Evolutionary conservation across 2,797 vertebrate genomes (phyloP).

Genomic region (Gambelia wislizenii): DNA sequence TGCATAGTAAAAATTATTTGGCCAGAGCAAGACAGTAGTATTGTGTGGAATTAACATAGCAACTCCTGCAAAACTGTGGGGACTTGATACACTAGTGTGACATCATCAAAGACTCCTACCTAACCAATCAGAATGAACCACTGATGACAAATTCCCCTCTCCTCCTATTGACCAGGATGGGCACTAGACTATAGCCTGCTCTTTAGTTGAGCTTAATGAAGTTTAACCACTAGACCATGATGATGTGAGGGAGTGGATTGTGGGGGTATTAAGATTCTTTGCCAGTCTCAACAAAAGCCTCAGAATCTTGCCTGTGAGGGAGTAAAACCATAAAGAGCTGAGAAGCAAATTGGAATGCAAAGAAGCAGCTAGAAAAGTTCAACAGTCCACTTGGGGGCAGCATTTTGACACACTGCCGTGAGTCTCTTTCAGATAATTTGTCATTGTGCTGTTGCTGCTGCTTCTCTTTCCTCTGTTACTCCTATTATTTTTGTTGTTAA

Average conservation of each 20-base stretch:
- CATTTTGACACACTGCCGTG: not conserved
- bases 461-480: too few relatives aligned
- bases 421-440: not conserved
- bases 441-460: not conserved
- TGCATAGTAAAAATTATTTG: not conserved
- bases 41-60: not conserved
- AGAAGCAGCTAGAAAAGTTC: not conserved
- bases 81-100: slow-evolving; percentile 22
- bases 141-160: not conserved
- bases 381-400: not conserved
- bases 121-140: slow-evolving; percentile 29
- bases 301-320: not conserved
- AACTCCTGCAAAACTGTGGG: slow-evolving; percentile 1
- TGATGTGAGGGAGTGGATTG: not conserved
- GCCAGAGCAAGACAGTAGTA: not conserved
- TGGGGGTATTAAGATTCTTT: not conserved
- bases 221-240: not conserved
- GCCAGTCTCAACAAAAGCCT: not conserved
- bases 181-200: not conserved
- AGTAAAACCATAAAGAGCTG: not conserved
- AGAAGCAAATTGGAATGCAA: slow-evolving; percentile 2
- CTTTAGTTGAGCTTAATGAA: not conserved
- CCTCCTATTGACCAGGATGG: not conserved
- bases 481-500: too few relatives aligned
- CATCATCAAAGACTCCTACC: slow-evolving; percentile 26